Percentiles rank a stretch among this genome's conserved stretches.
phyloP scores from a whole-genome alignment of 2,797 vertebrate genomes.

The Sebastes glaucus region DNA sequence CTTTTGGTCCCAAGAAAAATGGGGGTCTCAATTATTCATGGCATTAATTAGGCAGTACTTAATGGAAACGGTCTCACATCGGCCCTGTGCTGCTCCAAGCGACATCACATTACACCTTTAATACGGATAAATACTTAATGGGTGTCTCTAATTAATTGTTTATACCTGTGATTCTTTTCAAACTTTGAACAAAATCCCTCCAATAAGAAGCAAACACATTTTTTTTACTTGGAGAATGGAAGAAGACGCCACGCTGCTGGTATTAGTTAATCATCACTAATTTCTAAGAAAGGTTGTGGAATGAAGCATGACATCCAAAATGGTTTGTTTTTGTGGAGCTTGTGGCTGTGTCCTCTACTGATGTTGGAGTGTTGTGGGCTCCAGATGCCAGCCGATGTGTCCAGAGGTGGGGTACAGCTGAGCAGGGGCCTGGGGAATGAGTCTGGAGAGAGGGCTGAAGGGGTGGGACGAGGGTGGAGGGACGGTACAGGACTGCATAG shows the following conservation, averaged over 20 bases:
- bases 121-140: constrained; percentile 82
- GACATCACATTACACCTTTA: constrained; percentile 82
- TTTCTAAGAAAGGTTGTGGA: neutral
- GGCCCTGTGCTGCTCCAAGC: constrained; percentile 71
- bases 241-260: neutral
- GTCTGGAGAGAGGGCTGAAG: constrained; percentile 48
- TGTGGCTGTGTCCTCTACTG: constrained; percentile 49
- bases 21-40: constrained; percentile 77
- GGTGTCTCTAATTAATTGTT: constrained; percentile 79
- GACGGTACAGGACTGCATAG: constrained; percentile 55
- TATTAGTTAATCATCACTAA: neutral
- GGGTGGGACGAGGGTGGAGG: constrained; percentile 29
- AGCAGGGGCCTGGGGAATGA: constrained; percentile 60
- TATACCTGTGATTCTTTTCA: constrained; percentile 77
- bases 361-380: constrained; percentile 27
- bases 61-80: constrained; percentile 79
- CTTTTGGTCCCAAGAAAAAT: constrained; percentile 76
- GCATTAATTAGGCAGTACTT: constrained; percentile 79
- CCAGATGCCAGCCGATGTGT: constrained; percentile 67
- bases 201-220: constrained; percentile 29
- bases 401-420: constrained; percentile 66
- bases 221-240: constrained; percentile 9
- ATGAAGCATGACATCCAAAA: neutral
- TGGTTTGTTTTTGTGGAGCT: constrained; percentile 23
- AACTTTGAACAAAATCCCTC: constrained; percentile 55